These are phyloP conservation scores for Apis florea DNA, from an alignment of 1,140 invertebrate genomes.

Conservation along the genomic window DNA sequence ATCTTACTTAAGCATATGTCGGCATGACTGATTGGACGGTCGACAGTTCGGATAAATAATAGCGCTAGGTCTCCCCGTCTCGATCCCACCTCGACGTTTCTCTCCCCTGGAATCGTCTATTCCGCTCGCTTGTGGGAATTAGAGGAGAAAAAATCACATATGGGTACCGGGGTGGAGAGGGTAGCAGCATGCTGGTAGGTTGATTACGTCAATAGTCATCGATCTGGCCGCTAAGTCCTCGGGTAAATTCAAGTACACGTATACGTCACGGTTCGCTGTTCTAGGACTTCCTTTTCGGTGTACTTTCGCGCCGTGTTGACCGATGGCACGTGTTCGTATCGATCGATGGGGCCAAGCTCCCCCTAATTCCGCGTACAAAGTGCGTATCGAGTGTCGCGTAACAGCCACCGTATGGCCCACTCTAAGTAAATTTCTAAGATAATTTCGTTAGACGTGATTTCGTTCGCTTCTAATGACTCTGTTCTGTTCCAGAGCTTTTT, in stretches of 20 bases:
- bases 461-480: conserved; percentile 11
- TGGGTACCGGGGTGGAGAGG: conserved; percentile 55
- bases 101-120: conserved; percentile 12
- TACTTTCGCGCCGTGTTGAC: conserved; percentile 55
- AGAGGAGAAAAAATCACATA: conserved; percentile 72
- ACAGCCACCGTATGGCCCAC: conserved; percentile 15
- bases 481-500: neutral
- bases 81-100: conserved; percentile 3
- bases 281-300: conserved; percentile 51
- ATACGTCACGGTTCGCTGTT: neutral
- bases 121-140: conserved; percentile 65
- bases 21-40: conserved; percentile 73
- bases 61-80: conserved; percentile 48
- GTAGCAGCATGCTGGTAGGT: conserved; percentile 65
- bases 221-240: conserved; percentile 66
- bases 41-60: conserved; percentile 72
- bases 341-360: conserved; percentile 18
- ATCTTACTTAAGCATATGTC: conserved; percentile 78
- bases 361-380: conserved; percentile 41
- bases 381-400: conserved; percentile 28
- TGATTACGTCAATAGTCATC: conserved; percentile 66
- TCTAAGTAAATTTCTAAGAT: conserved; percentile 41
- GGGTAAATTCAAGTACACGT: conserved; percentile 65
- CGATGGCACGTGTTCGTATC: conserved; percentile 52
- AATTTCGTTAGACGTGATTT: conserved; percentile 49